A percentile compares a stretch with the other conserved stretches of the same genome.
Conservation (phyloP, 2,113 vertebrate species). For the Ochotona curzoniae region DNA sequence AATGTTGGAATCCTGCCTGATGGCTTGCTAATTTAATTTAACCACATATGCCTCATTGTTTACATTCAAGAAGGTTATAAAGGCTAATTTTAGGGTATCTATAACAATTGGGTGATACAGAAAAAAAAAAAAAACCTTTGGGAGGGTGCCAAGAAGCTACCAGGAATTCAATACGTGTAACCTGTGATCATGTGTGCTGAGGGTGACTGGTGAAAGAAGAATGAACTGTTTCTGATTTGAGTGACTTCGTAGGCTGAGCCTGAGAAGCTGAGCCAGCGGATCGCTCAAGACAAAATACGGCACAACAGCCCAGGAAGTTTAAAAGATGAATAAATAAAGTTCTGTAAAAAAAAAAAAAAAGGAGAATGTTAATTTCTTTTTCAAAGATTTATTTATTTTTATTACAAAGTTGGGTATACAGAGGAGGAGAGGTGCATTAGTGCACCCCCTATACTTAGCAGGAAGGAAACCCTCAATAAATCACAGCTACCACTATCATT, state of each 20-base stretch:
- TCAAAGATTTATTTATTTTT: no score
- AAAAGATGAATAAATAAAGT: background rate
- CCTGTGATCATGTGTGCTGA: no score
- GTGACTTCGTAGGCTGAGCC: background rate
- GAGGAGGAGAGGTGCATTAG: no score
- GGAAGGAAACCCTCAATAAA: background rate
- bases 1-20: background rate
- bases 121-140: background rate
- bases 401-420: no score
- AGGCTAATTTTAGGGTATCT: background rate
- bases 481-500: background rate
- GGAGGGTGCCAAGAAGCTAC: background rate
- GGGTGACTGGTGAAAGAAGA: background rate
- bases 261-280: background rate
- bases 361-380: background rate
- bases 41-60: background rate
- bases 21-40: background rate
- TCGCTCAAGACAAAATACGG: background rate
- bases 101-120: background rate
- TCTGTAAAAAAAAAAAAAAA: background rate
- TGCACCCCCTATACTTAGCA: background rate
- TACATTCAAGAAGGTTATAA: background rate
- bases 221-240: background rate
- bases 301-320: background rate
- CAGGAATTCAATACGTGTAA: background rate